Evolutionary conservation across 2,888 invertebrate genomes (phyloP), one percentile per base, ranked within the genome.

Genomic region (Coelinius sp.): DNA sequence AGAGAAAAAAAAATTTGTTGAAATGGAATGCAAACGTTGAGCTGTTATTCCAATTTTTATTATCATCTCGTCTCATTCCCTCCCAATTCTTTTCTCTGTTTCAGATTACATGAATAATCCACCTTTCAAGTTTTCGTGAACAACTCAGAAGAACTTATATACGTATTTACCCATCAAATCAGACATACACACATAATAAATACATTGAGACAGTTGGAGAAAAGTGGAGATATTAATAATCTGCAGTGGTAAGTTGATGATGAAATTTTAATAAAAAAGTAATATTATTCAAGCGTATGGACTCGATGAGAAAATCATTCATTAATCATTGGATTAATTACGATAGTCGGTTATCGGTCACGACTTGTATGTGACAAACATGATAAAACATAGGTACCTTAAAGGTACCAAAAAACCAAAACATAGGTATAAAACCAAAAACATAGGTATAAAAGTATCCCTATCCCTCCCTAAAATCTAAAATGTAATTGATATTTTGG

Each of bases 261-360:
- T 53, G 24, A 53, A 53, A 20, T 49, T 17, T 2, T 25, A 53
- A 66, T 59, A 49, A 62, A 64, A 17, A 46, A 56, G 66, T 71
- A 66, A 66, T 56, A 59, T 71, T 59, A 71, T 69, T 22, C 24
- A 53, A 24, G 25, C 14, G 25, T 25, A 53, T 25, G 25, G n/a
- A 44, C 12, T 53, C 6, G n/a, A 53, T 25, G 24, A 59, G 49
- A 71, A 20, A 56, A 44, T 62, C 24, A 12, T 66, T 59, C 44
- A 67, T 71, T 66, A 70, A 70, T 70, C 70, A 65, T 20, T 10
- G 56, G 31, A 70, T 70, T 70, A 71, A 71, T 71, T 71, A 66
- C 49, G 46, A 35, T 38, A 53, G 38, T 31, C 14, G 5, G 14
- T 25, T 8, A 31, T 62, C 17, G 49, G 31, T n/a, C n/a, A n/a